Conservation (phyloP, 2,888 invertebrate genomes). For the Diadromus collaris region DNA sequence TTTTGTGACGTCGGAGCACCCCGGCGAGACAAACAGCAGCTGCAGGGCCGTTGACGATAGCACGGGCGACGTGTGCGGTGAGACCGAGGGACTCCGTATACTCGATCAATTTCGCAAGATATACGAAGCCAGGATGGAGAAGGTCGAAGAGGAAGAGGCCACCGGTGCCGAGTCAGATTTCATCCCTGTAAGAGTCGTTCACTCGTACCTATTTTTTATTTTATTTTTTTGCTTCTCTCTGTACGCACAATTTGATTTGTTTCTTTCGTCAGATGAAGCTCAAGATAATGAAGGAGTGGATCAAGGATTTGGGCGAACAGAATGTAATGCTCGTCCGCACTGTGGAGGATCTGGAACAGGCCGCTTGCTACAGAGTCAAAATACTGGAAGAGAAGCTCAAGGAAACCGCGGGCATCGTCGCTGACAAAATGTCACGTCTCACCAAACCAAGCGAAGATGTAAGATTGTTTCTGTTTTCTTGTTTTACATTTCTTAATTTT, state of each 20-base stretch:
- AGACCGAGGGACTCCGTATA: slow-evolving; percentile 77
- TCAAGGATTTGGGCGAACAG: slow-evolving; percentile 85
- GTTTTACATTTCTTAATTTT: neutral
- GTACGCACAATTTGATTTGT: slow-evolving; percentile 13
- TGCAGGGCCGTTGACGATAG: slow-evolving; percentile 65
- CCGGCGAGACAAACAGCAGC: slow-evolving; percentile 35
- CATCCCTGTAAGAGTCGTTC: slow-evolving; percentile 63
- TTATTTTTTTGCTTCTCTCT: slow-evolving; percentile 8
- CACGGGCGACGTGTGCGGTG: slow-evolving; percentile 68
- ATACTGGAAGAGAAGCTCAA: slow-evolving; percentile 82
- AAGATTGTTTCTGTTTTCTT: slow-evolving; percentile 26
- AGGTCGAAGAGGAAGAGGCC: slow-evolving; percentile 80
- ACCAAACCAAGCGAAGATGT: slow-evolving; percentile 71
- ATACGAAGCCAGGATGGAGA: slow-evolving; percentile 84
- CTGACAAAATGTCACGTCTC: slow-evolving; percentile 72
- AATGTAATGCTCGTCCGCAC: slow-evolving; percentile 85
- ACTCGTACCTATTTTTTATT: neutral
- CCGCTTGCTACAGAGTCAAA: slow-evolving; percentile 83
- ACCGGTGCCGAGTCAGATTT: slow-evolving; percentile 65
- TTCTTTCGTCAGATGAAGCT: slow-evolving; percentile 83
- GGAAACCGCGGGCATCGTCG: slow-evolving; percentile 78
- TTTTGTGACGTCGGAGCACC: slow-evolving; percentile 42
- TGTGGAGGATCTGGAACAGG: slow-evolving; percentile 86
- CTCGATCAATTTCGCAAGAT: slow-evolving; percentile 84
- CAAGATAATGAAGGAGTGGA: slow-evolving; percentile 84